Conservation (phyloP, 2,888 invertebrate species). For the Meandrusa payeni region DNA sequence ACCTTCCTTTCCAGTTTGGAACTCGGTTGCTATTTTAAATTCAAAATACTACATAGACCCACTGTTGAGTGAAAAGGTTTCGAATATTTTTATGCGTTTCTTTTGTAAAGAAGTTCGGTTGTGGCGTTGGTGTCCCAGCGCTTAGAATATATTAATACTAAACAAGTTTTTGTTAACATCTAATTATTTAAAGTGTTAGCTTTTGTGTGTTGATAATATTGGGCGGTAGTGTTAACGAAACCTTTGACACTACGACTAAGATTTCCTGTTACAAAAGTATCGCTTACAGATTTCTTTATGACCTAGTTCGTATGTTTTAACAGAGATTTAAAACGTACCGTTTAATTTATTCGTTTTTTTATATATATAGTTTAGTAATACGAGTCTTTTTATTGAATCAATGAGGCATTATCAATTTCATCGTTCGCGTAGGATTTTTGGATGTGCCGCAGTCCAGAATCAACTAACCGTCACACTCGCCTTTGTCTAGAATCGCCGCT, state of each 20-base stretch:
- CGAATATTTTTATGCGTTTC: conserved; percentile 41
- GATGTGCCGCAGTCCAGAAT: no score
- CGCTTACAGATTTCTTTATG: conserved; percentile 6
- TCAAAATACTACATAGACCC: conserved; percentile 53
- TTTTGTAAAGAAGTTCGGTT: conserved; percentile 45
- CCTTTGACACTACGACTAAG: conserved; percentile 34
- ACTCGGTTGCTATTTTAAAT: conserved; percentile 58
- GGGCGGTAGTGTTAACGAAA: conserved; percentile 34
- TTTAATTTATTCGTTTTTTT: no score
- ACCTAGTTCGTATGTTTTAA: conserved; percentile 16
- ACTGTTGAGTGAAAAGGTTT: conserved; percentile 43
- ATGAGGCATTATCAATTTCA: no score
- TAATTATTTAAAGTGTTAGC: conserved; percentile 41
- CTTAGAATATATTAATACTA: conserved; percentile 66
- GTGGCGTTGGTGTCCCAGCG: conserved; percentile 52
- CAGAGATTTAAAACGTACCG: neutral
- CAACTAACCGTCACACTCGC: no score
- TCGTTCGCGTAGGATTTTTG: no score
- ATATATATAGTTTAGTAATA: no score
- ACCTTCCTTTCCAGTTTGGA: conserved; percentile 40
- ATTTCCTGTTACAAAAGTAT: conserved; percentile 35
- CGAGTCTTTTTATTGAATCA: no score
- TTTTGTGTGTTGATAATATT: conserved; percentile 26
- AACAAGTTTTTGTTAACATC: conserved; percentile 48
- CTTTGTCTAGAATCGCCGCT: no score